Base-by-base conservation (phyloP, 1,140 invertebrate species). In the Anagrus nilaparvatae region DNA sequence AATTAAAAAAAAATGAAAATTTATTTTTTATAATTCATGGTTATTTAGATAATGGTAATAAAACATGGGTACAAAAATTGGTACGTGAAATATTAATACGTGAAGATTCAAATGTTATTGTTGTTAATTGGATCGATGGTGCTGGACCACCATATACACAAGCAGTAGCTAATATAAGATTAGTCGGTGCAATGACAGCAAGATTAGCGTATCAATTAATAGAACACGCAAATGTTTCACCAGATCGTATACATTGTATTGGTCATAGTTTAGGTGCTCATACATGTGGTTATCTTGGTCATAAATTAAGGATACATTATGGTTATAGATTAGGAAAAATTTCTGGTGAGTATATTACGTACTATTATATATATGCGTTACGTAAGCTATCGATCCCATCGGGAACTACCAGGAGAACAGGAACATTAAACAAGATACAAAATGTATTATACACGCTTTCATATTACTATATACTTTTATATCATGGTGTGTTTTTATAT, bases 251-350 rank as follows among this genome's bases (percentile, higher is more conserved):
- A 27, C 91, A 96, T 58, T 75, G 86, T 31, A 88, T 95, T 48
- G 93, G 90, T 0, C 91, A 96, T 65, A 92, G 87, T 24, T 68
- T 96, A 4, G 91, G 90, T 1, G 76, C 82, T 7, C 91, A 96
- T 67, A 68, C 90, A 6, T 80, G 77, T 35, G 88, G 88, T 5
- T 91, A 92, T 58, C 73, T 82, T 10, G 90, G 89, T 1, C 77
- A 79, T 49, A 74, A 76, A 17, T 59, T 92, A 28, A 73, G 54
- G 12, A 32, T 47, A 2, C 51, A 51, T 5, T 65, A 69, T 32
- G 39, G 44, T 2, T 51, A 61, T 24, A 58, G 47, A 13, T 50
- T 69, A 8, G 59, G 52, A 2, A 56, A 77, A 48, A 79, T 81
- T 28, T 76, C 74, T 39, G 77, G 77, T 75, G 44, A 47, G 30